Evolutionary conservation across 2,113 vertebrate species (phyloP).

Genomic region (Xyrauchen texanus): DNA sequence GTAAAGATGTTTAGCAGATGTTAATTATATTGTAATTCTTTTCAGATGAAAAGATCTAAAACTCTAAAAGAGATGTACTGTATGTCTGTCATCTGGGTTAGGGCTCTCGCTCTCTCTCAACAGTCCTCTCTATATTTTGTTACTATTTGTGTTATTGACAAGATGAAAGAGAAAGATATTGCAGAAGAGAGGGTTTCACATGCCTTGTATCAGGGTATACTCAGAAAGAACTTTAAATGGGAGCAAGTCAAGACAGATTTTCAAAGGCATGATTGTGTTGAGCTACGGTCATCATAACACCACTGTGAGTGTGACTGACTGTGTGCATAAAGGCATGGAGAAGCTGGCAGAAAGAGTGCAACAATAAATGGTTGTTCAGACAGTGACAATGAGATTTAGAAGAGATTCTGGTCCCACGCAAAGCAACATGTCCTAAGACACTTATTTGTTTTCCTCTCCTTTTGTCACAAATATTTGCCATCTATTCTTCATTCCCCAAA

Average conservation of each 20-base stretch:
- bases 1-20: too few relatives aligned
- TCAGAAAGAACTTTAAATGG: background rate
- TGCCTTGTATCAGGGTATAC: slow-evolving; percentile 6
- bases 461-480: background rate
- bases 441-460: background rate
- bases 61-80: too few relatives aligned
- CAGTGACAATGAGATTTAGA: slow-evolving; percentile 7
- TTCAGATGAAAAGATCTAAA: too few relatives aligned
- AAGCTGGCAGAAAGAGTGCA: slow-evolving; percentile 42
- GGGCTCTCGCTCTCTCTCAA: background rate
- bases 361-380: slow-evolving; percentile 17
- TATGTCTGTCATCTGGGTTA: too few relatives aligned
- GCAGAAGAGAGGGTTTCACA: slow-evolving; percentile 26
- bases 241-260: background rate
- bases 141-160: background rate
- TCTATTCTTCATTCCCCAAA: slow-evolving; percentile 19
- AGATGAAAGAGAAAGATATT: background rate
- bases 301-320: slow-evolving; percentile 27
- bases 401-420: slow-evolving; percentile 55
- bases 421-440: slow-evolving; percentile 9
- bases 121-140: background rate
- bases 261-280: slow-evolving; percentile 20
- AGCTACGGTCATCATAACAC: background rate
- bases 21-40: too few relatives aligned
- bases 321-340: slow-evolving; percentile 48